These are phyloP conservation scores for Tribolium madens DNA, from an alignment of 1,140 invertebrate species.

Conservation along the genomic window DNA sequence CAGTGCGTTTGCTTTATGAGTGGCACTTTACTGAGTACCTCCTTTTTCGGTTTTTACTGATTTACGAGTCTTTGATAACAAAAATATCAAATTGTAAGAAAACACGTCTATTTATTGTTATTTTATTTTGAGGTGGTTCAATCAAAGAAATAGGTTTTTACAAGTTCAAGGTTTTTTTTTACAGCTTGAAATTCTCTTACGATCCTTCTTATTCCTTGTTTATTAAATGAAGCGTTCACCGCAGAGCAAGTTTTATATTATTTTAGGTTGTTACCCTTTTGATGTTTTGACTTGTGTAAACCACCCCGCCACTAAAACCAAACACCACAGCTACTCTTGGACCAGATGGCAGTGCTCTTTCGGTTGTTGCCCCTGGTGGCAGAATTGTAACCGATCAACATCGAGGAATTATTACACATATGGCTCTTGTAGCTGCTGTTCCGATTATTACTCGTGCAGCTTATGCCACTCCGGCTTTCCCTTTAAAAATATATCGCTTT, in stretches of 20 bases:
- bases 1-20: background rate
- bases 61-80: too few relatives aligned
- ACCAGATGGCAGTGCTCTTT: constrained; percentile 43
- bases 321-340: constrained; percentile 28
- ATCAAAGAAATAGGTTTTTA: background rate
- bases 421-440: constrained; percentile 17
- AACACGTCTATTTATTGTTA: too few relatives aligned
- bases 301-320: constrained; percentile 36
- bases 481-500: background rate
- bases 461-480: constrained; percentile 58
- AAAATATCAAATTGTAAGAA: too few relatives aligned
- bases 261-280: constrained; percentile 40
- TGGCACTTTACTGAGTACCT: too few relatives aligned
- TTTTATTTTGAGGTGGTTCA: background rate
- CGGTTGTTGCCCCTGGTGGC: constrained; percentile 29
- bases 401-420: constrained; percentile 17
- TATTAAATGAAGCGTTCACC: background rate
- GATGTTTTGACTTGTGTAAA: constrained; percentile 40
- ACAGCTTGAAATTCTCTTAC: background rate
- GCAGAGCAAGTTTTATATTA: background rate
- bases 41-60: too few relatives aligned
- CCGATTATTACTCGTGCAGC: constrained; percentile 51
- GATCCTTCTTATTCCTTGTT: background rate
- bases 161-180: background rate
- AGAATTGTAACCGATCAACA: constrained; percentile 11